Conservation (phyloP, 1,140 invertebrate genomes). For the Micrasema minimum region DNA sequence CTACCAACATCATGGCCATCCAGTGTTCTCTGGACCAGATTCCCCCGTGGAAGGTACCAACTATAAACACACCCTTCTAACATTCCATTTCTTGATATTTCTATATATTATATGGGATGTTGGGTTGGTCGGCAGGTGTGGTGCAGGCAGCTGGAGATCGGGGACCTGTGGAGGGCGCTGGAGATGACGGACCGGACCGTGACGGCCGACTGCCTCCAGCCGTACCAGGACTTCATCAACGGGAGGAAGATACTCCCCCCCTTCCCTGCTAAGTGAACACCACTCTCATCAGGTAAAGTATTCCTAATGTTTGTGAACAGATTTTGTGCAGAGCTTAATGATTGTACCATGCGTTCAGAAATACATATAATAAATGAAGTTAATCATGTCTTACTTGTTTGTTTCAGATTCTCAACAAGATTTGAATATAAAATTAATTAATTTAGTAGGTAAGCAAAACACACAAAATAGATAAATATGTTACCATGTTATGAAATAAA, state of each 20-base stretch:
- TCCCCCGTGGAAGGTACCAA: slow-evolving; percentile 37
- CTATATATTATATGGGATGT: background rate
- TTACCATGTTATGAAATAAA: too few species aligned
- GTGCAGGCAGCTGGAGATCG: slow-evolving; percentile 38
- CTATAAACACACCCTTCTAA: background rate
- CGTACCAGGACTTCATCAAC: slow-evolving; percentile 37
- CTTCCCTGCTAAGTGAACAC: too few species aligned
- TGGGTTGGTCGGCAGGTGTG: slow-evolving; percentile 33
- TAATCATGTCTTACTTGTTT: too few species aligned
- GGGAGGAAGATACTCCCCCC: slow-evolving; percentile 2
- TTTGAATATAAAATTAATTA: too few species aligned
- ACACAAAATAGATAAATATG: too few species aligned
- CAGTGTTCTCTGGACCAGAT: slow-evolving; percentile 34
- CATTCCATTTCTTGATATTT: background rate
- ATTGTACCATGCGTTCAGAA: too few species aligned
- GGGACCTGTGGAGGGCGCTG: slow-evolving; percentile 44
- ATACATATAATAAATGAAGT: too few species aligned
- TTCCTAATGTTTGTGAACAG: too few species aligned
- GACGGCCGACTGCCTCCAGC: slow-evolving; percentile 15
- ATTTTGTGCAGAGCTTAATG: too few species aligned
- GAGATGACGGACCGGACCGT: slow-evolving; percentile 42
- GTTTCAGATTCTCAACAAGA: too few species aligned
- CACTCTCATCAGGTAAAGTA: too few species aligned
- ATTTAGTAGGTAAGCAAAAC: too few species aligned
- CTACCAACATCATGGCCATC: slow-evolving; percentile 27